These are phyloP conservation scores for Plebejus anna DNA, from an alignment of 2,888 invertebrate species.

Conservation along the genomic window DNA sequence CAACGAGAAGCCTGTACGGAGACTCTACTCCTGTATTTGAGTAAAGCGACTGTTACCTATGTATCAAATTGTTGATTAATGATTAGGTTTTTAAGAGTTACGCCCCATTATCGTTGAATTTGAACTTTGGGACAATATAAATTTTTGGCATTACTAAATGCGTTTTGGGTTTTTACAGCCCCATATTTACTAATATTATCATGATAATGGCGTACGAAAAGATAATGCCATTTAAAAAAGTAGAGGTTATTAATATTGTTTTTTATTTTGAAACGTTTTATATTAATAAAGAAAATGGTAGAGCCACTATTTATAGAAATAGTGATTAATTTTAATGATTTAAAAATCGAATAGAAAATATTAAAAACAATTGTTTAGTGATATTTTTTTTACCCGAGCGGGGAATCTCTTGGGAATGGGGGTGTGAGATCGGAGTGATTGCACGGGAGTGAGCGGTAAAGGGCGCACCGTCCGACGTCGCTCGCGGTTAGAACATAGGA, in stretches of 20 bases:
- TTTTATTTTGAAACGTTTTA: conserved; percentile 27
- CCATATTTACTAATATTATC: conserved; percentile 50
- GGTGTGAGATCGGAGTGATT: conserved; percentile 2
- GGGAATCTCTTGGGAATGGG: conserved; percentile 1
- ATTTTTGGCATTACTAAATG: conserved; percentile 52
- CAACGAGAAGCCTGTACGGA: neutral
- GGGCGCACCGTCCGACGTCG: neutral
- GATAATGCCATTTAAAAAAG: conserved; percentile 28
- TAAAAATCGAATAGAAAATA: conserved; percentile 42
- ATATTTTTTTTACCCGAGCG: conserved; percentile 20
- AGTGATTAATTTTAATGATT: conserved; percentile 26
- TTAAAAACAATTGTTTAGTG: conserved; percentile 45
- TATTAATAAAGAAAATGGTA: conserved; percentile 17
- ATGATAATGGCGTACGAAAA: conserved; percentile 38
- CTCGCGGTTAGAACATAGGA: conserved; percentile 7
- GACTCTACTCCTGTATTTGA: conserved; percentile 22
- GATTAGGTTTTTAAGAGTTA: conserved; percentile 68
- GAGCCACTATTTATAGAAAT: conserved; percentile 26
- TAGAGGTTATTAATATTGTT: conserved; percentile 27
- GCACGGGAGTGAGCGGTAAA: neutral
- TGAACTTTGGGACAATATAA: conserved; percentile 67
- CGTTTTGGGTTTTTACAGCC: conserved; percentile 69
- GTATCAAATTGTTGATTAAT: conserved; percentile 56
- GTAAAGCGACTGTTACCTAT: conserved; percentile 27
- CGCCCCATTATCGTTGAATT: conserved; percentile 59